These are phyloP conservation scores for Epiblema foenella DNA, from an alignment of 2,888 invertebrate genomes.

Conservation along the genomic window DNA sequence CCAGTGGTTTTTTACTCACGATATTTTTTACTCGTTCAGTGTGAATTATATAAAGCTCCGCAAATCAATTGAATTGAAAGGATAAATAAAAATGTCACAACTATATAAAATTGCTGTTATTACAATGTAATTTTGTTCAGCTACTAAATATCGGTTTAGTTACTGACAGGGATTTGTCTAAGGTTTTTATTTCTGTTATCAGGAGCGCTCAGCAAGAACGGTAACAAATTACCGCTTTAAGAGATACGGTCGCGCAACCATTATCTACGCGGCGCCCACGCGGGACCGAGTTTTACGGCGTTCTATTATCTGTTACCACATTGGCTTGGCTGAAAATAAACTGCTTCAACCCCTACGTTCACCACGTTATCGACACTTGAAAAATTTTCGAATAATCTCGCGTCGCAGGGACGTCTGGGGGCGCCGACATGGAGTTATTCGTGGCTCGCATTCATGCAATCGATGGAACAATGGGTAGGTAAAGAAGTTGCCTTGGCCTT, in stretches of 20 bases:
- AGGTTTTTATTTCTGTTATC: conserved; percentile 64
- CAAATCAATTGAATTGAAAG: conserved; percentile 26
- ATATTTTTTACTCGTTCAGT: conserved; percentile 34
- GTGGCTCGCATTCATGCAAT: conserved; percentile 23
- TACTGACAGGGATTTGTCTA: conserved; percentile 56
- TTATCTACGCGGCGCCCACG: conserved; percentile 77
- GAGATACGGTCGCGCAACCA: conserved; percentile 65
- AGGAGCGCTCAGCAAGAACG: conserved; percentile 61
- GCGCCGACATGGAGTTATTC: conserved; percentile 36
- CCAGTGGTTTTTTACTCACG: conserved; percentile 45
- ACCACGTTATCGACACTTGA: conserved; percentile 56
- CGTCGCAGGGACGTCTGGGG: conserved; percentile 31
- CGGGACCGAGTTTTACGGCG: conserved; percentile 69
- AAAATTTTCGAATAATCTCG: conserved; percentile 56
- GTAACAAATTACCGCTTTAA: conserved; percentile 77
- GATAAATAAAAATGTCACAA: conserved; percentile 31
- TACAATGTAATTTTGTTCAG: conserved; percentile 8
- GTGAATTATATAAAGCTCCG: conserved; percentile 37
- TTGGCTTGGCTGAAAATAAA: conserved; percentile 75
- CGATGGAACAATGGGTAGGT: conserved; percentile 21
- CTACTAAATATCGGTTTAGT: conserved; percentile 43
- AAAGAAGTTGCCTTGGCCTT: conserved; percentile 30
- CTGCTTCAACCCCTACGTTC: conserved; percentile 59
- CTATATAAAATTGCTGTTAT: conserved; percentile 2
- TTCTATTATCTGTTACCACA: conserved; percentile 74